Percentiles rank a stretch among this genome's conserved stretches.
Conservation (phyloP, 2,888 invertebrate species). For the Drosophila borealis region DNA sequence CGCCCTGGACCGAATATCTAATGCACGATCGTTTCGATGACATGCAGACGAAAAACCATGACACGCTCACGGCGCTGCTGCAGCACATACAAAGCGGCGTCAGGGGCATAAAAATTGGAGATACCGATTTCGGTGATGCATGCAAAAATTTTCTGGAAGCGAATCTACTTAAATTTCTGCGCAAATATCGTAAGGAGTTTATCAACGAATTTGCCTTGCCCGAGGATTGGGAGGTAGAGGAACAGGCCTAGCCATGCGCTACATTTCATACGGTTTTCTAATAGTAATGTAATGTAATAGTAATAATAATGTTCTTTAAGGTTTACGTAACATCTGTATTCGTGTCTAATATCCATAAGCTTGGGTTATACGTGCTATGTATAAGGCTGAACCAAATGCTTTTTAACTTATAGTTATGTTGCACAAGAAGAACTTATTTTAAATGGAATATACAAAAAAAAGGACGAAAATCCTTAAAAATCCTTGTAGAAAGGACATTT, state of each 20-base stretch:
- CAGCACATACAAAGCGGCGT: constrained; percentile 11
- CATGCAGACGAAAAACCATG: constrained; percentile 48
- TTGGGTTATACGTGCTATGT: too few species aligned
- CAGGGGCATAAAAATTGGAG: constrained; percentile 22
- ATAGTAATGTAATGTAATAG: too few species aligned
- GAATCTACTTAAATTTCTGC: constrained; percentile 67
- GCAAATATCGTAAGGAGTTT: constrained; percentile 70
- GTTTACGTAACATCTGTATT: too few species aligned
- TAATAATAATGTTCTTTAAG: too few species aligned
- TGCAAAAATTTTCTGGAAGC: constrained; percentile 54
- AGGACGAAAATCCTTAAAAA: too few species aligned
- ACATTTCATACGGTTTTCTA: neutral
- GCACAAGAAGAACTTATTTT: too few species aligned
- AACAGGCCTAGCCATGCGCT: neutral
- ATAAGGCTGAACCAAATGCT: too few species aligned
- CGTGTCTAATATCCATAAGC: too few species aligned
- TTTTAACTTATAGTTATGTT: too few species aligned
- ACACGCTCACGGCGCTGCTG: constrained; percentile 33
- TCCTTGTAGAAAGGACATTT: too few species aligned
- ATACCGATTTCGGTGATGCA: constrained; percentile 27
- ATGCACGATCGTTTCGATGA: constrained; percentile 77
- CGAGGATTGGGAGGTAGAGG: constrained; percentile 59
- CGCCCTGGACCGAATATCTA: constrained; percentile 73
- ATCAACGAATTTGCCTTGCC: constrained; percentile 68
- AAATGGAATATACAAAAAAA: too few species aligned